Percentiles rank a stretch among this genome's conserved stretches.
Evolutionary conservation across 1,140 invertebrate species (phyloP).

Genomic region (Euwallacea similis): DNA sequence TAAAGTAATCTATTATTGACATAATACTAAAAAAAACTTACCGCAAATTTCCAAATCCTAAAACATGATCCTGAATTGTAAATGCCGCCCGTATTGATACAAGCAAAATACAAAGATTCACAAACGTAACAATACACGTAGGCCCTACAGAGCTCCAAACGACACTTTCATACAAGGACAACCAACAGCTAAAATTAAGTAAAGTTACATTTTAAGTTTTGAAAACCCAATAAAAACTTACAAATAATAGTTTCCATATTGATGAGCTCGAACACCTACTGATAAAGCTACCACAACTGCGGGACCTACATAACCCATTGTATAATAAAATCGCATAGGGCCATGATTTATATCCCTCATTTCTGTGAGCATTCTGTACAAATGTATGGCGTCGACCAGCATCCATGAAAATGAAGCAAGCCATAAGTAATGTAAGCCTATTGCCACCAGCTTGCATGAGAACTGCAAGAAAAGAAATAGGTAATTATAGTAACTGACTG

Average conservation of each 20-base stretch:
- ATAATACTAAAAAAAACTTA: slow-evolving; percentile 42
- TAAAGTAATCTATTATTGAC: no score
- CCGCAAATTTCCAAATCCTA: slow-evolving; percentile 87
- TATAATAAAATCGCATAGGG: slow-evolving; percentile 91
- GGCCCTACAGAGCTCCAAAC: slow-evolving; percentile 91
- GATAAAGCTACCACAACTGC: slow-evolving; percentile 89
- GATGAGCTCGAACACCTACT: slow-evolving; percentile 90
- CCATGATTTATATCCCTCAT: slow-evolving; percentile 96
- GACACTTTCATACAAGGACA: slow-evolving; percentile 89
- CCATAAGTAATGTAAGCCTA: slow-evolving; percentile 92
- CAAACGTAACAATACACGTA: slow-evolving; percentile 73
- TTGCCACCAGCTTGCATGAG: slow-evolving; percentile 87
- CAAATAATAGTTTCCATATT: slow-evolving; percentile 93
- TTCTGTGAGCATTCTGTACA: slow-evolving; percentile 93
- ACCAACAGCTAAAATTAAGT: slow-evolving; percentile 77
- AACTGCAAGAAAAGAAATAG: slow-evolving; percentile 57
- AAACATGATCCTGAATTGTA: slow-evolving; percentile 85
- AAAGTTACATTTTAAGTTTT: background rate
- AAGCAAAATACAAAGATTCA: slow-evolving; percentile 78
- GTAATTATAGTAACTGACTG: no score
- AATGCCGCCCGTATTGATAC: slow-evolving; percentile 88
- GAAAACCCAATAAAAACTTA: slow-evolving; percentile 61
- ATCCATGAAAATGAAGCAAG: slow-evolving; percentile 88
- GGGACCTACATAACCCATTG: slow-evolving; percentile 92
- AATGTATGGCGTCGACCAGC: slow-evolving; percentile 86